Percentiles rank a stretch among this genome's conserved stretches.
These are phyloP conservation scores for Orbicella faveolata DNA, from an alignment of 64 coral and sea anemone genomes.

Conservation along the genomic window DNA sequence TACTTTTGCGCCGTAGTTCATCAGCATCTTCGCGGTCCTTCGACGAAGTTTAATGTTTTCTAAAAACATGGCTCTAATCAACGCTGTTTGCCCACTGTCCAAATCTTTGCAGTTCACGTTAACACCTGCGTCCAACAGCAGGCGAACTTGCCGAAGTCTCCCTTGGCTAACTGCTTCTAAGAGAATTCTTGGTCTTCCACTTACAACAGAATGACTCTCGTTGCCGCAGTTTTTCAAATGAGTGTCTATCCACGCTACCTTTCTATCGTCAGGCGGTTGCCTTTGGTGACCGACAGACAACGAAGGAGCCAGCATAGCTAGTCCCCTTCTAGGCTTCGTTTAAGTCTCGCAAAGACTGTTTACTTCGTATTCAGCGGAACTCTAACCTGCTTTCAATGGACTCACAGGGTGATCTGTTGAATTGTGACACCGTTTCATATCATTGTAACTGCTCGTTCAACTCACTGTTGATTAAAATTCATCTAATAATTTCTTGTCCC, in stretches of 20 bases:
- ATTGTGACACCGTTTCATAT: slow-evolving; percentile 1
- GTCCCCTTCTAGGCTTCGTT: too few relatives aligned
- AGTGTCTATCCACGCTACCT: slow-evolving; percentile 1
- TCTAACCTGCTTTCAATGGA: not conserved
- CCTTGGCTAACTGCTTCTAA: slow-evolving; percentile 76
- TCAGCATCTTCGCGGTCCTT: slow-evolving; percentile 64
- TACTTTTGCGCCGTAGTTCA: slow-evolving; percentile 81
- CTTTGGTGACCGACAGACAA: slow-evolving; percentile 12
- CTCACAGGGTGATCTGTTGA: not conserved
- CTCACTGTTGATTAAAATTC: slow-evolving; percentile 20
- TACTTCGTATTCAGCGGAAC: not conserved
- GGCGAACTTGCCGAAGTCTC: slow-evolving; percentile 66
- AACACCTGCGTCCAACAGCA: slow-evolving; percentile 84
- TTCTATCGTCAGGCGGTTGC: not conserved
- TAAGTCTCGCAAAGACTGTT: not conserved
- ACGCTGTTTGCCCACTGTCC: slow-evolving; percentile 72
- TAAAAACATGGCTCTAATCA: slow-evolving; percentile 78
- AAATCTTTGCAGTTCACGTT: slow-evolving; percentile 86
- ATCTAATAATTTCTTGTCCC: not conserved
- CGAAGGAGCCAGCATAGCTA: not conserved
- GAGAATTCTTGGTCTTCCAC: slow-evolving; percentile 73
- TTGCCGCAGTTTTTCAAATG: not conserved
- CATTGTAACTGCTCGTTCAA: slow-evolving; percentile 14
- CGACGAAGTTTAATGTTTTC: slow-evolving; percentile 73
- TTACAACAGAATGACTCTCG: not conserved